These are phyloP conservation scores for Drosophila willistoni DNA, from an alignment of 1,140 invertebrate genomes.

Conservation along the genomic window DNA sequence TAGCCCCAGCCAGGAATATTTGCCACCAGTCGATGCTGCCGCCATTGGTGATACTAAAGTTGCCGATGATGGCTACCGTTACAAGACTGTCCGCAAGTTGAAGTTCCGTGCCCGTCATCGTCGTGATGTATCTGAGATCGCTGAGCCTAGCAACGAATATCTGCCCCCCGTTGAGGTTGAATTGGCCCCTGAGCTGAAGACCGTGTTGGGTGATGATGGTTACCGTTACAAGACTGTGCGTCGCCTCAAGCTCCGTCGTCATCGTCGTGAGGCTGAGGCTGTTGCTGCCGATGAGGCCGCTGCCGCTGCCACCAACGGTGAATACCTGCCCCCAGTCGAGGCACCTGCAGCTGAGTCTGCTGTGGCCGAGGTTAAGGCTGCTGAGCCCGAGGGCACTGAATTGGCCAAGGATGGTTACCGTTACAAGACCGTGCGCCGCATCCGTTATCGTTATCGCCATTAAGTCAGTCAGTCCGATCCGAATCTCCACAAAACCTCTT, in stretches of 20 bases:
- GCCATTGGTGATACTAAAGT: conserved; percentile 58
- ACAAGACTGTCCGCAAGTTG: conserved; percentile 60
- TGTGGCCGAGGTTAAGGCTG: conserved; percentile 30
- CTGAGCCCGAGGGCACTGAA: conserved; percentile 60
- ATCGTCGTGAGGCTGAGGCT: conserved; percentile 66
- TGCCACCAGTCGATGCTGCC: conserved; percentile 59
- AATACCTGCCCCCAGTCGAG: conserved; percentile 71
- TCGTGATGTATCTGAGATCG: conserved; percentile 74
- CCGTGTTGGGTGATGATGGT: conserved; percentile 66
- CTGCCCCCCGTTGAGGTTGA: conserved; percentile 73
- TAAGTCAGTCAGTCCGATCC: conserved; percentile 27
- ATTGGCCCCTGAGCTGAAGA: conserved; percentile 72
- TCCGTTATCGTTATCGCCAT: conserved; percentile 74
- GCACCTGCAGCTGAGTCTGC: conserved; percentile 19
- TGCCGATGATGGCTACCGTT: conserved; percentile 70
- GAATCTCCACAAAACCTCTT: conserved; percentile 13
- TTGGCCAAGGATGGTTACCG: conserved; percentile 76
- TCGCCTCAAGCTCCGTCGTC: conserved; percentile 71
- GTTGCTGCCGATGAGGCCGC: conserved; percentile 39
- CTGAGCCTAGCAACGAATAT: conserved; percentile 64
- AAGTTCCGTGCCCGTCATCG: conserved; percentile 69
- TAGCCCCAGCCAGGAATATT: conserved; percentile 56
- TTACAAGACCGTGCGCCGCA: conserved; percentile 75
- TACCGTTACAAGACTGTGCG: conserved; percentile 77
- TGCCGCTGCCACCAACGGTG: conserved; percentile 56